Evolutionary conservation across 2,797 vertebrate species (phyloP).

Genomic region (Manis javanica): DNA sequence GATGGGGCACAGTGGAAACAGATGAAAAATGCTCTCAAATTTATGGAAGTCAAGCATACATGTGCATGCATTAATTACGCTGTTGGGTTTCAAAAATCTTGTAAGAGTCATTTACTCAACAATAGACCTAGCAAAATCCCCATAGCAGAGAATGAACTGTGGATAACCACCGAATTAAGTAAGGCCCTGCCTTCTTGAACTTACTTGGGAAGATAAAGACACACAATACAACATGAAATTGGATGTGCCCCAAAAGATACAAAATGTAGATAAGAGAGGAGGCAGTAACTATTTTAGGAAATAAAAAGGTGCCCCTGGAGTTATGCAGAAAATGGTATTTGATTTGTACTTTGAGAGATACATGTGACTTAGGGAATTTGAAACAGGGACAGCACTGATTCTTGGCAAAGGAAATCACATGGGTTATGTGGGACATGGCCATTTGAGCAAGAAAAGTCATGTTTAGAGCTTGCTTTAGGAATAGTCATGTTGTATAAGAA

Average conservation of each 20-base stretch:
- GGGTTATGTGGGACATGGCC: not conserved
- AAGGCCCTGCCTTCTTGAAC: not conserved
- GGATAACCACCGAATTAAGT: not conserved
- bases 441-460: not conserved
- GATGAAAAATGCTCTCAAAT: not conserved
- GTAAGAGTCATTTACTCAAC: not conserved
- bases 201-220: not conserved
- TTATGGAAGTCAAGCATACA: constrained; percentile 26
- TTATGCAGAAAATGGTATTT: not conserved
- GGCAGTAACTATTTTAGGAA: not conserved
- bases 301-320: not conserved
- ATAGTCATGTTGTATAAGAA: not conserved
- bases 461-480: not conserved
- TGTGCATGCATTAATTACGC: not conserved
- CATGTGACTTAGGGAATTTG: not conserved
- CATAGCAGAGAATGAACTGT: not conserved
- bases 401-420: not conserved
- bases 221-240: not conserved
- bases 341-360: not conserved
- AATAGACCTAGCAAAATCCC: not conserved
- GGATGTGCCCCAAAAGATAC: not conserved
- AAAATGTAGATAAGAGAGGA: not conserved
- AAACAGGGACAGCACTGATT: not conserved
- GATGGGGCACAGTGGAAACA: not conserved
- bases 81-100: constrained; percentile 6